phyloP scores from a whole-genome alignment of 1,140 invertebrate genomes.

The Aphidius gifuensis region DNA sequence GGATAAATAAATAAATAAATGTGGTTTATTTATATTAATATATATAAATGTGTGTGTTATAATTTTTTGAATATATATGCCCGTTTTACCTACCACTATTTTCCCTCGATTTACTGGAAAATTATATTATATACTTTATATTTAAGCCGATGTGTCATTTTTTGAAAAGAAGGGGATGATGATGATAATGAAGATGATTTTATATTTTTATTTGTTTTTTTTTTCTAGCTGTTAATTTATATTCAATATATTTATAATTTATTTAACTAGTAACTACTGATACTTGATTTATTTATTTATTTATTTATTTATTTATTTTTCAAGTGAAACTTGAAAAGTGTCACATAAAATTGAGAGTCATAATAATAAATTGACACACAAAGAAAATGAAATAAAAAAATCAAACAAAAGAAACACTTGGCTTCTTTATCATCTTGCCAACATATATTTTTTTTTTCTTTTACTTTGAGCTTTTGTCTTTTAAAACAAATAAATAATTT shows the following conservation, averaged over 20 bases:
- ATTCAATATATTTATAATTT: background rate
- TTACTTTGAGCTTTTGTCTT: background rate
- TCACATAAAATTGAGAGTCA: background rate
- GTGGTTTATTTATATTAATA: slow-evolving; percentile 23
- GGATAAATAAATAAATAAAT: slow-evolving; percentile 43
- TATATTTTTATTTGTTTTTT: background rate
- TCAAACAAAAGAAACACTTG: background rate
- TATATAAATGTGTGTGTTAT: slow-evolving; percentile 20
- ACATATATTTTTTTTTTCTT: background rate
- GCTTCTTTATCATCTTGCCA: slow-evolving; percentile 5
- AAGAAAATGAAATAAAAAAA: background rate
- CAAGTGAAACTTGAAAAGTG: background rate
- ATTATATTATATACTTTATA: slow-evolving; percentile 50
- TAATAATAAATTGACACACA: too few relatives aligned
- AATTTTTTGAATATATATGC: slow-evolving; percentile 47
- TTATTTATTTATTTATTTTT: background rate
- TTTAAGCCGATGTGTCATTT: slow-evolving; percentile 35
- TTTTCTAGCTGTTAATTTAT: background rate
- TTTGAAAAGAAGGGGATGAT: background rate
- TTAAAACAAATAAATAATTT: too few relatives aligned
- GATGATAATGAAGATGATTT: slow-evolving; percentile 1
- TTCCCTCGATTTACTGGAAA: slow-evolving; percentile 56
- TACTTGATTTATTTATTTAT: background rate
- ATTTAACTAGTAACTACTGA: background rate
- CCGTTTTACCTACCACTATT: slow-evolving; percentile 53